Conservation (phyloP, 2,113 vertebrate genomes). For the Bos indicus region DNA sequence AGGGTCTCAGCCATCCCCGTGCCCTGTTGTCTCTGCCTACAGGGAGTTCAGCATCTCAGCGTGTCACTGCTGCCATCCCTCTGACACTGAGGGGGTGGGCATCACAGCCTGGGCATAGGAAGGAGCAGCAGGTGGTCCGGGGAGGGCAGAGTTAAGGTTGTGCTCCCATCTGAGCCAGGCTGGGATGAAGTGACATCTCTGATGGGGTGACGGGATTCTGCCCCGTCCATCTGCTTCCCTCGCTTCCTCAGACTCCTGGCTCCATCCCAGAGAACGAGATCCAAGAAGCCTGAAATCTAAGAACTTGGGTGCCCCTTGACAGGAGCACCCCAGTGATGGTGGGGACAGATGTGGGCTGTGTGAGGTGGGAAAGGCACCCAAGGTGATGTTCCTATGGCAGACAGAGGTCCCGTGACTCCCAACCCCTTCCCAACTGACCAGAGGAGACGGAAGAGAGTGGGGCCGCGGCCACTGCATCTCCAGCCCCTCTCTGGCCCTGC, state of each 20-base stretch:
- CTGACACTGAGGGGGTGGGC: background rate
- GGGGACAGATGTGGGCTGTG: background rate
- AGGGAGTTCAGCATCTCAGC: background rate
- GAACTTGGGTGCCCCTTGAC: background rate
- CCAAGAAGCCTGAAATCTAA: background rate
- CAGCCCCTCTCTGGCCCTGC: background rate
- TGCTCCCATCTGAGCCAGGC: background rate
- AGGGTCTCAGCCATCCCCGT: background rate
- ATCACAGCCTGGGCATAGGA: background rate
- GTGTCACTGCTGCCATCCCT: background rate
- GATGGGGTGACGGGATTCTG: background rate
- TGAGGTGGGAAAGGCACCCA: background rate
- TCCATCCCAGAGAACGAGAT: background rate
- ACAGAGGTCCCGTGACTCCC: background rate
- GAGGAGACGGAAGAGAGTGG: background rate
- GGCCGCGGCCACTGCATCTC: fast-evolving
- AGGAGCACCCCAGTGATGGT: fast-evolving
- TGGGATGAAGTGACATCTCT: background rate
- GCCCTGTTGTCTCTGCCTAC: background rate
- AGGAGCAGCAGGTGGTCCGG: too few species aligned
- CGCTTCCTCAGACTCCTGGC: background rate
- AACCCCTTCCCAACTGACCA: background rate
- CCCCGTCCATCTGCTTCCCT: background rate
- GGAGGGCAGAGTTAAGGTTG: background rate
- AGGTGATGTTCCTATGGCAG: background rate